phyloP scores from a whole-genome alignment of 2,888 invertebrate species.

The Pyrochroa serraticornis region DNA sequence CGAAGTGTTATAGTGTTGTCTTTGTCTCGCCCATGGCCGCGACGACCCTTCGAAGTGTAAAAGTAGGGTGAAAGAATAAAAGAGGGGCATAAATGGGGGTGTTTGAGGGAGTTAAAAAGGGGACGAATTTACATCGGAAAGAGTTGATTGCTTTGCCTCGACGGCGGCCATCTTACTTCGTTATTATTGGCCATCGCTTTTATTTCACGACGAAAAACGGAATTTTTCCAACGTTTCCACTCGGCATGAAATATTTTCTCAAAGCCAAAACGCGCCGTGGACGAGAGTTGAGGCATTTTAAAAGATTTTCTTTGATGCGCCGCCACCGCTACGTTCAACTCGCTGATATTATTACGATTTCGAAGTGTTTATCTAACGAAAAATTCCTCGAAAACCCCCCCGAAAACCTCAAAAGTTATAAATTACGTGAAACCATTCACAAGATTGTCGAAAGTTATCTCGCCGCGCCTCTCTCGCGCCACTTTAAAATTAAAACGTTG shows the following conservation, averaged over 20 bases:
- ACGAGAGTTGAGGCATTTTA: slow-evolving; percentile 44
- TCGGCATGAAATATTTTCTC: no score
- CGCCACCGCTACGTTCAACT: no score
- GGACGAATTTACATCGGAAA: slow-evolving; percentile 51
- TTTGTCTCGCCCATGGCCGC: slow-evolving; percentile 22
- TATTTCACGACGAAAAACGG: slow-evolving; percentile 35
- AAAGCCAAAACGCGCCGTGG: slow-evolving; percentile 42
- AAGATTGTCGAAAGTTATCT: slow-evolving; percentile 58
- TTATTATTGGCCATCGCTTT: slow-evolving; percentile 55
- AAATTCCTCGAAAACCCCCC: background rate
- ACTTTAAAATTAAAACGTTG: slow-evolving; percentile 56
- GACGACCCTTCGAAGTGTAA: slow-evolving; percentile 53
- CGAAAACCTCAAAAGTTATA: slow-evolving; percentile 37
- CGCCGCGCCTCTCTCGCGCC: slow-evolving; percentile 27
- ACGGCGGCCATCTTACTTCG: slow-evolving; percentile 57
- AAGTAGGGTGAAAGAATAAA: slow-evolving; percentile 59
- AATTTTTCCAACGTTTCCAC: slow-evolving; percentile 38
- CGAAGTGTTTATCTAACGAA: background rate
- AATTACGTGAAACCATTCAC: slow-evolving; percentile 49
- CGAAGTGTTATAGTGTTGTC: slow-evolving; percentile 22
- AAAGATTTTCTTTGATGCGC: slow-evolving; percentile 44
- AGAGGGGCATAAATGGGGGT: slow-evolving; percentile 55
- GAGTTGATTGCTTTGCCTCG: slow-evolving; percentile 57
- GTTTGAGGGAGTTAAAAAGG: slow-evolving; percentile 50
- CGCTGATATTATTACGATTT: slow-evolving; percentile 34